Evolutionary conservation across 2,113 vertebrate species (phyloP).

Genomic region (Cyphomyrus discorhynchus): DNA sequence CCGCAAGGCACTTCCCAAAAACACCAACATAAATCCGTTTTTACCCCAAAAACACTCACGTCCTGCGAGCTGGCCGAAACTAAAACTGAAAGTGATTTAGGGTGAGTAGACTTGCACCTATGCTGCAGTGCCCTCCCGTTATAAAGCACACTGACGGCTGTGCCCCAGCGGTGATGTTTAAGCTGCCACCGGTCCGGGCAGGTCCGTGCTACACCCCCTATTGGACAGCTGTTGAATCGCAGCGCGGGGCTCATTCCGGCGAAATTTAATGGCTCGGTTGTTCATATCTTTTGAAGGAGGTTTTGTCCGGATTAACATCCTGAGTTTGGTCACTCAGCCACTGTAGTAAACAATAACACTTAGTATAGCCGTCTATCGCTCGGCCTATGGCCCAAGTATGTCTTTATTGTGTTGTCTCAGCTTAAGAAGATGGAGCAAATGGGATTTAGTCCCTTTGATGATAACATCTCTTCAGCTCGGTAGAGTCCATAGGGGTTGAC

Average conservation of each 20-base stretch:
- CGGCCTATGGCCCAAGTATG: background rate
- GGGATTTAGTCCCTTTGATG: constrained; percentile 10
- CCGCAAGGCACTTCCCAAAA: background rate
- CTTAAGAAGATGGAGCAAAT: constrained; percentile 13
- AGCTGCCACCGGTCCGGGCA: background rate
- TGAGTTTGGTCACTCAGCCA: background rate
- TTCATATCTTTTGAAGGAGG: background rate
- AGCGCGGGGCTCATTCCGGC: constrained; percentile 3
- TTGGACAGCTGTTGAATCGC: constrained; percentile 37
- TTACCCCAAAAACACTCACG: background rate
- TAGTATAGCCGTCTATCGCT: background rate
- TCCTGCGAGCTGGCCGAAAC: background rate
- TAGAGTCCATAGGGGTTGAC: constrained; percentile 18
- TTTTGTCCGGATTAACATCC: constrained; percentile 1
- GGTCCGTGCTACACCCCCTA: constrained; percentile 34
- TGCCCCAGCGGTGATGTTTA: background rate
- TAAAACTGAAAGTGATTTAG: background rate
- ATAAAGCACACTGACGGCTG: background rate
- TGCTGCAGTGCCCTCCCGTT: background rate
- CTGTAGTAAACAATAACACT: background rate
- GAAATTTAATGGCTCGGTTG: background rate
- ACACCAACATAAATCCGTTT: background rate
- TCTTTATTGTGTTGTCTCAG: constrained; percentile 16
- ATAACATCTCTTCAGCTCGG: constrained; percentile 16
- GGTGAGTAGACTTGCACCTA: background rate